Evolutionary conservation across 1,140 invertebrate genomes (phyloP).

Genomic region (Onthophagus taurus): DNA sequence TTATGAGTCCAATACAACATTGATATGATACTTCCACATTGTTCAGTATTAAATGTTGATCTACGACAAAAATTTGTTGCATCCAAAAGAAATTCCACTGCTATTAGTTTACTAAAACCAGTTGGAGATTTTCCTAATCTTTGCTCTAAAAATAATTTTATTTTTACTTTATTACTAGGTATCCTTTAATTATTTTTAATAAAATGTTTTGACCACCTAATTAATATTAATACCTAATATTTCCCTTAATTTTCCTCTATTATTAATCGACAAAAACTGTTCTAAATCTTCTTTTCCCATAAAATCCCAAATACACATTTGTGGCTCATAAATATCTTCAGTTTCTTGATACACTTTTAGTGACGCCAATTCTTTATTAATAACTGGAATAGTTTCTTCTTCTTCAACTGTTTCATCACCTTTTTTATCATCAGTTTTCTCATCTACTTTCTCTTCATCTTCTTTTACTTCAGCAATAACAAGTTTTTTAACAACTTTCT

Average conservation of each 20-base stretch:
- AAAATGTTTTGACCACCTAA: not conserved
- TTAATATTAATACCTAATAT: slow-evolving; percentile 20
- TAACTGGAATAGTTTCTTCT: not conserved
- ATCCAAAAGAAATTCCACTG: slow-evolving; percentile 26
- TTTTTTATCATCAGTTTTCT: not conserved
- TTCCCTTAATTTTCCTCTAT: slow-evolving; percentile 16
- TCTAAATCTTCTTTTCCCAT: slow-evolving; percentile 23
- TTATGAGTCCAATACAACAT: slow-evolving; percentile 31
- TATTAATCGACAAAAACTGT: slow-evolving; percentile 18
- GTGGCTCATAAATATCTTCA: slow-evolving; percentile 7
- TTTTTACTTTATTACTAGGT: slow-evolving; percentile 6
- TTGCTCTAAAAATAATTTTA: slow-evolving; percentile 17
- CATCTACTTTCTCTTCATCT: not conserved
- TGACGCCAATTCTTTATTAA: not conserved
- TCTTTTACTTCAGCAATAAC: too few species aligned
- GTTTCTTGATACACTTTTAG: not conserved
- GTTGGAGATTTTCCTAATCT: slow-evolving; percentile 20
- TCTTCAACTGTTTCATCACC: not conserved
- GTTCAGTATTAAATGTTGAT: slow-evolving; percentile 19
- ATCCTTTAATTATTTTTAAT: slow-evolving; percentile 3
- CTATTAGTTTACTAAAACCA: slow-evolving; percentile 22
- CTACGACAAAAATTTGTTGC: slow-evolving; percentile 27
- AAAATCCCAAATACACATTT: slow-evolving; percentile 24
- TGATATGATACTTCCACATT: slow-evolving; percentile 27
- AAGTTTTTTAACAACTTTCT: too few species aligned